phyloP scores from a whole-genome alignment of 2,888 invertebrate species.

The Stramonita haemastoma region DNA sequence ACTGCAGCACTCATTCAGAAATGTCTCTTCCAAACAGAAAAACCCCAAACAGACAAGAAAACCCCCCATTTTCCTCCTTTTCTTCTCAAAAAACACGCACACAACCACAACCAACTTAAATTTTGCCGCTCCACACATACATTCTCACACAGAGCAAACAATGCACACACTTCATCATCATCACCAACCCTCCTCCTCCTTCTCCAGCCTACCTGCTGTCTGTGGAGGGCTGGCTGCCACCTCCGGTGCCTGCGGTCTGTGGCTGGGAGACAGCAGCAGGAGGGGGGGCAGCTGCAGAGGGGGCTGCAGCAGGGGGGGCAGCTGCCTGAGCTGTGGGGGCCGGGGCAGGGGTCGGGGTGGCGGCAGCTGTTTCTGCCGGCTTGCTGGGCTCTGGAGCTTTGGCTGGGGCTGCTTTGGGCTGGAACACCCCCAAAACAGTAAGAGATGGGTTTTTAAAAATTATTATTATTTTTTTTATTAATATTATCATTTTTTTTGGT shows the following conservation, averaged over 20 bases:
- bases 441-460: too few relatives aligned
- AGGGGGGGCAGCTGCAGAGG: conserved; percentile 30
- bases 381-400: conserved; percentile 62
- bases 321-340: conserved; percentile 32
- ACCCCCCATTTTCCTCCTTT: too few relatives aligned
- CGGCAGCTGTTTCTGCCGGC: conserved; percentile 36
- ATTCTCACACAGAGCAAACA: too few relatives aligned
- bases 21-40: too few relatives aligned
- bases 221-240: conserved; percentile 37
- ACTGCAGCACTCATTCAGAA: too few relatives aligned
- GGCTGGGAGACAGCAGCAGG: conserved; percentile 47
- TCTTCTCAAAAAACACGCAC: too few relatives aligned
- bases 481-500: neutral
- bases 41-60: too few relatives aligned
- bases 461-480: too few relatives aligned
- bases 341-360: conserved; percentile 33
- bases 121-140: too few relatives aligned
- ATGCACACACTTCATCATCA: neutral
- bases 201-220: neutral
- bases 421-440: neutral
- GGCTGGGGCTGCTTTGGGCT: conserved; percentile 68
- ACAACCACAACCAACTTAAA: too few relatives aligned
- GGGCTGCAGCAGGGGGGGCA: conserved; percentile 44
- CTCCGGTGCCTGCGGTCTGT: conserved; percentile 50
- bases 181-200: neutral